Conservation (phyloP, 2,888 invertebrate species). For the Catonia carolina region DNA sequence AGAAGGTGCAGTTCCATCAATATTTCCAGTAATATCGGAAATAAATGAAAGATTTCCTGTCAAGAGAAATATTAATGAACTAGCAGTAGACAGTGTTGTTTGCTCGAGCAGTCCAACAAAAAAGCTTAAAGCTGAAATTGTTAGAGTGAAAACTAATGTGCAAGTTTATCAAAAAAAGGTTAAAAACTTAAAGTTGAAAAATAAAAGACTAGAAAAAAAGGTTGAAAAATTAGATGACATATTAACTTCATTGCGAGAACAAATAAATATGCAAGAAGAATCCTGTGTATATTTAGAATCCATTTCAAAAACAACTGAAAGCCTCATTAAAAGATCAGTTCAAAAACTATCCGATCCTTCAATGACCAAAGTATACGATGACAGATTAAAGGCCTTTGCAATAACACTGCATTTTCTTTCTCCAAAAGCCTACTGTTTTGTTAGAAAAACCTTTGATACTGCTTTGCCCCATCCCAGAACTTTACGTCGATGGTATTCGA, state of each 20-base stretch:
- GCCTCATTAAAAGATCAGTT: conserved; percentile 12
- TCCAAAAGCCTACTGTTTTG: conserved; percentile 15
- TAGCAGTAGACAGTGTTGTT: neutral
- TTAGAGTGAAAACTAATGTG: neutral
- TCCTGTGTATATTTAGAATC: conserved; percentile 1
- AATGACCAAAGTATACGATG: conserved; percentile 9
- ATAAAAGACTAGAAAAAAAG: conserved; percentile 5
- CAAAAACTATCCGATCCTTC: conserved; percentile 1
- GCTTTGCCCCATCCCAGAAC: conserved; percentile 20
- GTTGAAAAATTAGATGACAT: conserved; percentile 10
- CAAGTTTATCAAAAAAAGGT: neutral
- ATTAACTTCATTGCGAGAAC: neutral
- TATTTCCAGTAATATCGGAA: conserved; percentile 7
- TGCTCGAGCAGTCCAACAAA: neutral
- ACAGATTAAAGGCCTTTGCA: conserved; percentile 17
- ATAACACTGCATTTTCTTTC: conserved; percentile 8
- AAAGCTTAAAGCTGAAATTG: neutral
- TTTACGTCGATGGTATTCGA: conserved; percentile 20
- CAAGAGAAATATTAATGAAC: neutral
- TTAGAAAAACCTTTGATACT: conserved; percentile 14
- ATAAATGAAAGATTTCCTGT: neutral
- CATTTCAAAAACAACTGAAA: neutral
- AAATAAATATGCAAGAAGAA: conserved; percentile 8
- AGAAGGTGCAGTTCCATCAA: conserved; percentile 16
- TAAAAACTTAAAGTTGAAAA: neutral